phyloP scores from a whole-genome alignment of 2,888 invertebrate genomes.

The Listrodromus nycthemerus region DNA sequence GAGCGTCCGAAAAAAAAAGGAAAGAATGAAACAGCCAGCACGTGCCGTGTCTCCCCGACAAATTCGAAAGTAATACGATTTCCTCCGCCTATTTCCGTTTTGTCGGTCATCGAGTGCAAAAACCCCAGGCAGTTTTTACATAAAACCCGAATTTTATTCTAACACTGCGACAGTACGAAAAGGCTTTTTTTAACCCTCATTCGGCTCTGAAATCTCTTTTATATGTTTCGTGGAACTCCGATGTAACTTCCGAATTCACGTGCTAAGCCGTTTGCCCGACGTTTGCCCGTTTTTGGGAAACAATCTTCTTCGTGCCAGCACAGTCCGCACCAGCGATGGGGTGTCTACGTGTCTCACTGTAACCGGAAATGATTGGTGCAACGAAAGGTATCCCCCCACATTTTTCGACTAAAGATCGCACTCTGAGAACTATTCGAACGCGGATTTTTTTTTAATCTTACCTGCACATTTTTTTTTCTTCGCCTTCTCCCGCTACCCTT shows the following conservation, averaged over 20 bases:
- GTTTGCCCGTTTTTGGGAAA: slow-evolving; percentile 68
- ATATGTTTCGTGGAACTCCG: slow-evolving; percentile 23
- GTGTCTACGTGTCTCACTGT: slow-evolving; percentile 22
- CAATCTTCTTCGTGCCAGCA: slow-evolving; percentile 55
- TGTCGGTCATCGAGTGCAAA: slow-evolving; percentile 60
- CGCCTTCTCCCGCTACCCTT: neutral
- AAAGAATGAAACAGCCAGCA: slow-evolving; percentile 70
- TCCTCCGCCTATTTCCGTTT: slow-evolving; percentile 71
- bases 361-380: slow-evolving; percentile 38
- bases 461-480: neutral
- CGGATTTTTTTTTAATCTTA: too few species aligned
- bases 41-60: slow-evolving; percentile 73
- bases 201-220: slow-evolving; percentile 3
- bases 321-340: slow-evolving; percentile 20
- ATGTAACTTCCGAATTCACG: slow-evolving; percentile 70
- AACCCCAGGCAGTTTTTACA: slow-evolving; percentile 34
- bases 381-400: slow-evolving; percentile 16
- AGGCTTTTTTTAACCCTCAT: neutral
- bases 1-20: slow-evolving; percentile 45
- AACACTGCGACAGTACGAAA: slow-evolving; percentile 7
- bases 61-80: slow-evolving; percentile 79
- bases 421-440: neutral
- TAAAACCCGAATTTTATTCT: slow-evolving; percentile 55
- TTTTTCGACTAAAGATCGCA: slow-evolving; percentile 23
- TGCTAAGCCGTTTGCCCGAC: slow-evolving; percentile 71